A percentile compares a stretch with the other conserved stretches of the same genome.
These are phyloP conservation scores for Lottia gigantea DNA, from an alignment of 2,888 invertebrate species.

Conservation along the genomic window DNA sequence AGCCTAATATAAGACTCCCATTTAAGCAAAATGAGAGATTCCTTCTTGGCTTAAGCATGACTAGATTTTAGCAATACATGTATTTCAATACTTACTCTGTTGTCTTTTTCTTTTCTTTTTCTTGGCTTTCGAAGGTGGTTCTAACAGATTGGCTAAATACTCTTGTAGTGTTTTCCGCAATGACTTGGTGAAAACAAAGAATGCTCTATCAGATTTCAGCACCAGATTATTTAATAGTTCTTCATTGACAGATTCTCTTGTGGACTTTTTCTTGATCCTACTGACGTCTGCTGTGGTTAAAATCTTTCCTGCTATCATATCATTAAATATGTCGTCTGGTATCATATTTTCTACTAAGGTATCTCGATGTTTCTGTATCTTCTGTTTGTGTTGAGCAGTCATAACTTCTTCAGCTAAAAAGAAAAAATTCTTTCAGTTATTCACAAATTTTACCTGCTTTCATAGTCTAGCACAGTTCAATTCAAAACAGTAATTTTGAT, in stretches of 20 bases:
- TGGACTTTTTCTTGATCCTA: constrained; percentile 38
- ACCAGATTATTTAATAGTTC: constrained; percentile 45
- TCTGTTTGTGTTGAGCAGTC: constrained; percentile 44
- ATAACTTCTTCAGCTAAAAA: constrained; percentile 39
- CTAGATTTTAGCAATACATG: too few relatives aligned
- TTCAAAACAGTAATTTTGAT: too few relatives aligned
- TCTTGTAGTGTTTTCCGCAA: constrained; percentile 48
- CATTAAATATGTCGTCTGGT: constrained; percentile 54
- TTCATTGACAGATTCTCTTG: constrained; percentile 44
- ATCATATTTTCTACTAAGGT: constrained; percentile 50
- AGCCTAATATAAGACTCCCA: too few relatives aligned
- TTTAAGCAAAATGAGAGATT: too few relatives aligned
- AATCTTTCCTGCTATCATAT: constrained; percentile 43
- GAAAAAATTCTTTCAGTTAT: too few relatives aligned
- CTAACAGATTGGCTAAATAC: constrained; percentile 45
- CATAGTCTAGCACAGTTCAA: too few relatives aligned
- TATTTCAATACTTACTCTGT: constrained; percentile 29
- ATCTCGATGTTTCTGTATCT: constrained; percentile 41
- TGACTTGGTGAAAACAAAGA: constrained; percentile 45
- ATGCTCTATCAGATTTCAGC: constrained; percentile 45
- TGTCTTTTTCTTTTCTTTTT: constrained; percentile 36
- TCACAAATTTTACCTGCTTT: too few relatives aligned
- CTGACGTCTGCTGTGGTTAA: constrained; percentile 40
- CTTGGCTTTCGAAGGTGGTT: constrained; percentile 23
- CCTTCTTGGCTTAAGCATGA: neutral